Evolutionary conservation across 2,113 vertebrate species (phyloP).

Genomic region (Tachysurus fulvidraco): DNA sequence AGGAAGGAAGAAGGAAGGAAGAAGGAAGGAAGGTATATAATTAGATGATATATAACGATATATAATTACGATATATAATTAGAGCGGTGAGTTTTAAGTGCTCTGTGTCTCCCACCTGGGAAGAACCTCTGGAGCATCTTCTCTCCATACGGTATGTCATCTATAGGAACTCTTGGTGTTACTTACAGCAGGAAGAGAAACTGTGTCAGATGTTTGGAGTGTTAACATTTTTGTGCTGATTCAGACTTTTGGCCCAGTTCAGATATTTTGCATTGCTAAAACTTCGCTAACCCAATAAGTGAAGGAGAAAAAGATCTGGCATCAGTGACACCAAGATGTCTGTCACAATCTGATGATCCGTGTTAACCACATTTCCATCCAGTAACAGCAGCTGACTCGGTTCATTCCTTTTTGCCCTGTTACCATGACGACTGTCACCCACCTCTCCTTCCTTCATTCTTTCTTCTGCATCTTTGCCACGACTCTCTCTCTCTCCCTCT

Average conservation of each 20-base stretch:
- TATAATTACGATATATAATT: no score
- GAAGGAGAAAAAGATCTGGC: neutral
- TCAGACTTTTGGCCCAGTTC: neutral
- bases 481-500: slow-evolving; percentile 45
- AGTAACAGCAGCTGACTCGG: slow-evolving; percentile 38
- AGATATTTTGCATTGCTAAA: neutral
- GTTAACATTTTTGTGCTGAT: neutral
- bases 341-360: neutral
- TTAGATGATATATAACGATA: no score
- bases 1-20: no score
- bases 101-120: neutral
- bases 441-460: slow-evolving; percentile 53
- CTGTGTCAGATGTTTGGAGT: neutral
- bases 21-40: no score
- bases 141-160: neutral
- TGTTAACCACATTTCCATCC: slow-evolving; percentile 37
- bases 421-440: slow-evolving; percentile 77
- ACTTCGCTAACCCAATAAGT: neutral
- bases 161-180: neutral
- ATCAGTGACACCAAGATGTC: neutral
- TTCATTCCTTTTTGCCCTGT: slow-evolving; percentile 67
- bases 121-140: neutral
- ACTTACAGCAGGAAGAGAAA: neutral
- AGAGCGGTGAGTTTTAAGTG: neutral
- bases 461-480: slow-evolving; percentile 38